A percentile compares a stretch with the other conserved stretches of the same genome.
Evolutionary conservation across 2,797 vertebrate species (phyloP).

Genomic region (Bufotes viridis): DNA sequence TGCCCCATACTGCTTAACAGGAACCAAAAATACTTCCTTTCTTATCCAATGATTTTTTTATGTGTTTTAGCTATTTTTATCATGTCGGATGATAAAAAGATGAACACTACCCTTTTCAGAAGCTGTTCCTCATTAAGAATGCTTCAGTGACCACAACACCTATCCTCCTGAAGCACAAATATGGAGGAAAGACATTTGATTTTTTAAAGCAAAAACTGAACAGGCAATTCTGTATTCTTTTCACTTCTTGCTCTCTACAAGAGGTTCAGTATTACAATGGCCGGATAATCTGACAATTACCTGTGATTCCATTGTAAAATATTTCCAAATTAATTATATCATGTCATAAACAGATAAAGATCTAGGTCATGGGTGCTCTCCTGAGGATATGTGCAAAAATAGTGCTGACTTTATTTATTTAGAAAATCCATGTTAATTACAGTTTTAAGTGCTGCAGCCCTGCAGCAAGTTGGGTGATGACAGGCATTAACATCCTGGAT

Average conservation of each 20-base stretch:
- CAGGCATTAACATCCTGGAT: conserved; percentile 41
- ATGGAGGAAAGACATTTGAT: conserved; percentile 11
- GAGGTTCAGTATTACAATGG: conserved; percentile 27
- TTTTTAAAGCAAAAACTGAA: conserved; percentile 7
- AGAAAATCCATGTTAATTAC: conserved; percentile 60
- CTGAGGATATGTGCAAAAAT: conserved; percentile 49
- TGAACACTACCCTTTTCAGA: conserved; percentile 8
- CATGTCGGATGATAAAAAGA: conserved; percentile 12
- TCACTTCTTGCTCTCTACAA: neutral
- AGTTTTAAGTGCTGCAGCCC: conserved; percentile 56
- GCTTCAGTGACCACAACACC: neutral
- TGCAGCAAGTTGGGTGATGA: conserved; percentile 46
- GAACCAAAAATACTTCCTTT: neutral
- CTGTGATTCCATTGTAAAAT: conserved; percentile 29
- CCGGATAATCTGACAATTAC: neutral
- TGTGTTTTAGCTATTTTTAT: conserved; percentile 26
- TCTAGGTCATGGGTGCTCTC: conserved; percentile 48
- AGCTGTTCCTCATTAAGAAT: conserved; percentile 17
- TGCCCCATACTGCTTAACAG: neutral
- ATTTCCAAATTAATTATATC: conserved; percentile 45
- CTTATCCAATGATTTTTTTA: neutral
- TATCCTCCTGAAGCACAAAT: conserved; percentile 19
- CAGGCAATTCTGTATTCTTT: neutral
- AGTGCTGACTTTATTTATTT: conserved; percentile 58
- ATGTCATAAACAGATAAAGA: conserved; percentile 49